Base-by-base conservation (phyloP, 2,888 invertebrate species). In the Leptopilina drosophilae region DNA sequence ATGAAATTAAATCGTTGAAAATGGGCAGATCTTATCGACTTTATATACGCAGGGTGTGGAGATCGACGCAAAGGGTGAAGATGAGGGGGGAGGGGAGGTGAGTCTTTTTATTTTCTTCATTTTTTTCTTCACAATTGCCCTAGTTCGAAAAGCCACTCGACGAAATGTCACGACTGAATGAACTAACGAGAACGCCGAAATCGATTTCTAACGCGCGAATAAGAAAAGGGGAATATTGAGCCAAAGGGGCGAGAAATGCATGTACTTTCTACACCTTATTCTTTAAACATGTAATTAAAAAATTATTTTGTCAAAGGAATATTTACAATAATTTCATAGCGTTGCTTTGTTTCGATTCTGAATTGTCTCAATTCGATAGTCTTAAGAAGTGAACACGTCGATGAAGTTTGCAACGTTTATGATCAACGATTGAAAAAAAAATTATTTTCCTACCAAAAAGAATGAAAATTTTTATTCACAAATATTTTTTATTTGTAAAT, bases 91-190 rank as follows among this genome's bases (percentile, higher is more conserved):
- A 1, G 20, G 26, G 69, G 33, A 26, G 53, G 69, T 69, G 69
- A 69, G 56, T 73, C 56, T 33, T n/a, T 73, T 73, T 20, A 20
- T 20, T 73, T 73, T 53, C 73, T n/a, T 33, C n/a, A 56, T 67
- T 73, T 56, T 69, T 67, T 67, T 42, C 8, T 42, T 42, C 8
- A 8, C 73, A 73, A 73, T 73, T 73, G 73, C 73, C 56, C 73
- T 56, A 73, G 73, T 73, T 73, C 33, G 73, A 56, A 73, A 73
- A 73, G 73, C 73, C 73, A 73, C 73, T 73, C 73, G 73, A 73
- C 73, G 73, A 73, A 73, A 73, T 73, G 73, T 73, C 73, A 73
- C 73, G 73, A 73, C 56, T 73, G 53, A 73, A 56, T n/a, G 73
- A 56, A 73, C 73, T 73, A 73, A 73, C 73, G 73, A 73, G 73